Evolutionary conservation across 1,140 invertebrate genomes (phyloP), one percentile per base, ranked within the genome.

Genomic region (Drosophila nikananu): DNA sequence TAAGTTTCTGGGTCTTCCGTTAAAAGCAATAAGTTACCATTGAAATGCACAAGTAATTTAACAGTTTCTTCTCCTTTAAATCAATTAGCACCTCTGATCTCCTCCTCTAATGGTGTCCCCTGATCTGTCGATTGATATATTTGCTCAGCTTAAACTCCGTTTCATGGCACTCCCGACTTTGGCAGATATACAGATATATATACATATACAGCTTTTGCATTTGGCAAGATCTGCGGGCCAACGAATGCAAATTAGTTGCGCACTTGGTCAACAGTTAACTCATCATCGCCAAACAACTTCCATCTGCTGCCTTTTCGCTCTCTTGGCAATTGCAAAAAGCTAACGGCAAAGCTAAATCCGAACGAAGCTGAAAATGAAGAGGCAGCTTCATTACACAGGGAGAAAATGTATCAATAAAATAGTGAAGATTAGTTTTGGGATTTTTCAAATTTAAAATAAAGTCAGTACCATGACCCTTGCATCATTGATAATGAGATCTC

Each of bases 181-280:
- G 7, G 35, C 32, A 12, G 49, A 57, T 52, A 49, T 35, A 17
- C 13, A 48, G 8, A 46, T 17, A 51, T 25, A 25, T 25, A 5
- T 27, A n/a, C 19, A 37, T 15, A 37, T 35, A 39, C 15, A 39
- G 32, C 32, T 27, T n/a, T 46, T 71, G 65, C 66, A 39, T 73
- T 73, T 73, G 37, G 71, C 64, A 63, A 48, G 57, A 77, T 54
- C 74, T 54, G 55, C 58, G 57, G 52, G 62, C 66, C 67, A 81
- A 61, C 65, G 80, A 89, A 87, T 87, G 84, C 77, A 87, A 89
- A 87, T 89, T 81, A 76, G 81, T 89, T 83, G 84, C 77, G 83
- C 76, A 87, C 76, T 86, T 80, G 80, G 83, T 82, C 80, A 87
- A 86, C 83, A 86, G 83, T 83, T 87, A 87, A 87, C 83, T 67